These are phyloP conservation scores for Cydia splendana DNA, from an alignment of 1,140 invertebrate genomes.

Conservation along the genomic window DNA sequence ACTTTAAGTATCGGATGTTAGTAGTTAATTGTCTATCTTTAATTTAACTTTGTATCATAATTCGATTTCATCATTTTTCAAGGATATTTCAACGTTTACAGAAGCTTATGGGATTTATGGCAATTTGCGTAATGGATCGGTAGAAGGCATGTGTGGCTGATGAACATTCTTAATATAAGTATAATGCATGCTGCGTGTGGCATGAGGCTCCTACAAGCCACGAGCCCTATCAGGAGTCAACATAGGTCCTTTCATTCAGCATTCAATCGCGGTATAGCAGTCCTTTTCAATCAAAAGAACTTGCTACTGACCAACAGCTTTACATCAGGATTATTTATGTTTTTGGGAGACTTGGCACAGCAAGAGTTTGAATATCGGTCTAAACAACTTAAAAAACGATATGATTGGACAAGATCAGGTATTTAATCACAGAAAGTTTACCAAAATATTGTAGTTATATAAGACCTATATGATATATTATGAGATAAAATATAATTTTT, in stretches of 20 bases:
- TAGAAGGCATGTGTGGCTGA: neutral
- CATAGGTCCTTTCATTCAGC: neutral
- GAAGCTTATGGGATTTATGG: neutral
- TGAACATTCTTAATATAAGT: neutral
- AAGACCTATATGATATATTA: neutral
- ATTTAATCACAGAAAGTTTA: constrained; percentile 40
- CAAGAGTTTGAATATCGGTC: constrained; percentile 83
- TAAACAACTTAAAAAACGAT: constrained; percentile 68
- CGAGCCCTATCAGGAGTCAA: neutral
- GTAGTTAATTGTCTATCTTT: neutral
- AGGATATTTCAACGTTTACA: neutral
- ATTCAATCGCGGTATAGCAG: constrained; percentile 52
- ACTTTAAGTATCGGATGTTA: neutral
- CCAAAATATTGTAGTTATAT: neutral
- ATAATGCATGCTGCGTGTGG: neutral
- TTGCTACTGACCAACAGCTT: constrained; percentile 84
- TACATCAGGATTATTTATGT: constrained; percentile 85
- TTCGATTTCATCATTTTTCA: neutral
- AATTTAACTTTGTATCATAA: neutral
- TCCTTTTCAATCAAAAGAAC: constrained; percentile 84
- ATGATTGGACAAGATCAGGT: constrained; percentile 80
- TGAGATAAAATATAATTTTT: no score
- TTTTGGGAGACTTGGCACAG: constrained; percentile 83
- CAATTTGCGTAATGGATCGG: neutral
- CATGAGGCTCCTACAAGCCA: neutral